A percentile compares a stretch with the other conserved stretches of the same genome.
These are phyloP conservation scores for Calameuta idolon DNA, from an alignment of 2,888 invertebrate genomes.

Conservation along the genomic window DNA sequence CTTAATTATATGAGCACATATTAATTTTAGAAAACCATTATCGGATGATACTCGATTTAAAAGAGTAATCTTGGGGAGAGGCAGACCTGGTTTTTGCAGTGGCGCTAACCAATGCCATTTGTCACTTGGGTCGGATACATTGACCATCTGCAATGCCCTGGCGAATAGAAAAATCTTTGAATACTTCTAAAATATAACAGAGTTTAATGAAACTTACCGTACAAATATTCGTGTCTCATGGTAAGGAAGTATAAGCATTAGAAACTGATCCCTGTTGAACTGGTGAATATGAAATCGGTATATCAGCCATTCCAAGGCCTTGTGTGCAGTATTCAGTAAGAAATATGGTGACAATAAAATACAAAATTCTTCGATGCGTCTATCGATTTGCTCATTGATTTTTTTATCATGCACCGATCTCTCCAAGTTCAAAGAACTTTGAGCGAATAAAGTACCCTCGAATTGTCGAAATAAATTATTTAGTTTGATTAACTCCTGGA, in stretches of 20 bases:
- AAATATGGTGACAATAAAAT: constrained; percentile 89
- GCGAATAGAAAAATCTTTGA: constrained; percentile 26
- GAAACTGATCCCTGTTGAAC: constrained; percentile 85
- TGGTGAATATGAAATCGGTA: constrained; percentile 89
- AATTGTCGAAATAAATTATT: constrained; percentile 81
- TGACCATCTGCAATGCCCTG: constrained; percentile 79
- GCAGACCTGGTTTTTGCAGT: constrained; percentile 80
- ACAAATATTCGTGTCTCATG: constrained; percentile 94
- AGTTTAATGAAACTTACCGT: constrained; percentile 56
- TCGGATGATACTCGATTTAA: constrained; percentile 79
- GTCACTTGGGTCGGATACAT: constrained; percentile 72
- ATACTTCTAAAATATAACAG: neutral
- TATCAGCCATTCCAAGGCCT: constrained; percentile 96
- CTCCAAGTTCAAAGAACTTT: constrained; percentile 82
- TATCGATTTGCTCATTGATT: constrained; percentile 82
- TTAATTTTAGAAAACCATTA: constrained; percentile 73
- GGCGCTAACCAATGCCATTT: constrained; percentile 83
- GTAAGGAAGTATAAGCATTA: constrained; percentile 89
- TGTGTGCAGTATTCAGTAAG: constrained; percentile 84
- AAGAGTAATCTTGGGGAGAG: constrained; percentile 79
- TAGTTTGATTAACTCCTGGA: constrained; percentile 83
- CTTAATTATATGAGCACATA: constrained; percentile 72
- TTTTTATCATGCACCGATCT: constrained; percentile 81
- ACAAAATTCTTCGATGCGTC: constrained; percentile 82
- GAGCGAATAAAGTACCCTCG: constrained; percentile 81